Base-by-base conservation (phyloP, 1,140 invertebrate species). In the Heliconius nattereri region DNA sequence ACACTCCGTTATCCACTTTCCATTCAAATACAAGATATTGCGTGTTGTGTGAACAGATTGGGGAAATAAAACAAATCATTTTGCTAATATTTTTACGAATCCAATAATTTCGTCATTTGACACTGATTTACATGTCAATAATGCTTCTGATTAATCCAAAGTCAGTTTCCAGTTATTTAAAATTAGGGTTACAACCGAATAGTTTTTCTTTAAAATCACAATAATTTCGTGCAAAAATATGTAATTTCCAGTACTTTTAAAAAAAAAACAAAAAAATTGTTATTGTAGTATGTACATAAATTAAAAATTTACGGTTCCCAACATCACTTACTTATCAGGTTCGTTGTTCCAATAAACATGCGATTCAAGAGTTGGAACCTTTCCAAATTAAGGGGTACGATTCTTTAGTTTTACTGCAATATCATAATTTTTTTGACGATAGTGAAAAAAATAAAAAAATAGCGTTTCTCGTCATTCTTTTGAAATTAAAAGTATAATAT, bases 301-400 rank as follows among this genome's bases (percentile, higher is more conserved):
- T 72, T 72, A 52, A 72, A 72, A 52, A 40, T 57, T 9, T 71
- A 19, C 16, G 40, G 52, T 49, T 40, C 78, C 49, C 60, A 72
- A 75, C 71, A 80, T 76, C 75, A 80, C 54, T 80, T 80, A 80
- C 75, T 76, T 80, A 76, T 76, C 75, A 76, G 75, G 75, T 80
- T 76, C 79, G 76, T 75, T 72, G 79, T 80, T 75, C 79, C 79
- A 80, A 80, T 80, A 80, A 80, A 80, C 79, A 80, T 80, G 71
- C 79, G 79, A 71, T 80, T 80, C 79, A 72, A 71, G 76, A 80
- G 76, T 80, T 80, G 79, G 79, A 80, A 80, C 66, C 75, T 76
- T 73, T 80, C 79, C 79, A 80, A 75, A 80, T 76, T 73, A 75
- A 80, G 79, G 76, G 13, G 23, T 45, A 71, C 60, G 29, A 29